phyloP scores from a whole-genome alignment of 2,888 invertebrate species.

The Mimas tiliae region DNA sequence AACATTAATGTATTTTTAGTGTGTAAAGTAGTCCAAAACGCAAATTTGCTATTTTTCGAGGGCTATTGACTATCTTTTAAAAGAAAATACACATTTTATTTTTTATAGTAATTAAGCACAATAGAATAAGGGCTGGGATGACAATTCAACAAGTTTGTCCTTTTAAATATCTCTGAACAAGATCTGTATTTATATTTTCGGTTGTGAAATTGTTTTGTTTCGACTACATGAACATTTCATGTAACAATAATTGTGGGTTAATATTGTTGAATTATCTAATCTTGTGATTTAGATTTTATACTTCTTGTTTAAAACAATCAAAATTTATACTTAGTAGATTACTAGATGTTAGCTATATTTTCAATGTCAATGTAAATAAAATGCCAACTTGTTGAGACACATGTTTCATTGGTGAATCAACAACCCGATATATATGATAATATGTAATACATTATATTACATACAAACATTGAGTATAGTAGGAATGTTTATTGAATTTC shows the following conservation, averaged over 20 bases:
- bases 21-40: constrained; percentile 60
- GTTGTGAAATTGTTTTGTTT: constrained; percentile 56
- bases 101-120: constrained; percentile 73
- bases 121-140: constrained; percentile 76
- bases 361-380: constrained; percentile 85
- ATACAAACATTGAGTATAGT: constrained; percentile 33
- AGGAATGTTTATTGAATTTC: constrained; percentile 86
- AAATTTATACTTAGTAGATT: constrained; percentile 76
- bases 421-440: constrained; percentile 47
- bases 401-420: constrained; percentile 63
- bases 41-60: constrained; percentile 81
- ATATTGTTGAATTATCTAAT: constrained; percentile 69
- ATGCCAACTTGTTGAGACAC: constrained; percentile 83
- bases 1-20: constrained; percentile 60
- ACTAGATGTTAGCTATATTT: constrained; percentile 85
- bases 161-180: constrained; percentile 33
- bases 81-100: constrained; percentile 66
- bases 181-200: constrained; percentile 46
- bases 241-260: constrained; percentile 74
- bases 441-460: constrained; percentile 43
- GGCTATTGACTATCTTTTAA: constrained; percentile 73
- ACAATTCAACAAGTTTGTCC: constrained; percentile 64
- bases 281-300: constrained; percentile 85
- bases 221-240: constrained; percentile 35
- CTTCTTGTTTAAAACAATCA: constrained; percentile 84